Conservation (phyloP, 2,113 vertebrate genomes). For the Otus sunia region DNA sequence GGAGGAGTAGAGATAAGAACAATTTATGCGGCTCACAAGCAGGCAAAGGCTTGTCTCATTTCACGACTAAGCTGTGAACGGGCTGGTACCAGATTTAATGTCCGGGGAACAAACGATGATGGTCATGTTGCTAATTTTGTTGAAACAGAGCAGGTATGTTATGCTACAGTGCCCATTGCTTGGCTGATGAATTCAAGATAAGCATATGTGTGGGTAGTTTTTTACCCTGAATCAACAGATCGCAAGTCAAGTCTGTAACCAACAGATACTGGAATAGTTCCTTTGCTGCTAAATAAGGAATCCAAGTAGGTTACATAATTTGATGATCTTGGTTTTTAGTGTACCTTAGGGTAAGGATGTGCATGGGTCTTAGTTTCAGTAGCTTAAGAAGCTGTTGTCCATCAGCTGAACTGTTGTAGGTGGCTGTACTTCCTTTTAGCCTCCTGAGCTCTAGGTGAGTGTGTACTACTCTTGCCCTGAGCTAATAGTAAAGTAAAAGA, state of each 20-base stretch:
- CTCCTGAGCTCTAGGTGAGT: neutral
- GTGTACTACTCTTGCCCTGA: neutral
- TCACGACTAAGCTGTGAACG: conserved; percentile 95
- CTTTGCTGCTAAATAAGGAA: conserved; percentile 14
- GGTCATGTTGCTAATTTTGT: conserved; percentile 98
- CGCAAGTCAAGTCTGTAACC: neutral
- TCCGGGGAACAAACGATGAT: conserved; percentile 95
- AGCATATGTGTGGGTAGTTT: neutral
- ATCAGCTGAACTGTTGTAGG: neutral
- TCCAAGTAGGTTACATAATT: conserved; percentile 42
- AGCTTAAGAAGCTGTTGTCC: conserved; percentile 12
- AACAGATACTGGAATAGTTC: neutral
- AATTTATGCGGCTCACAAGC: conserved; percentile 96
- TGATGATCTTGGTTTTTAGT: conserved; percentile 4
- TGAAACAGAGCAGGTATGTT: conserved; percentile 93
- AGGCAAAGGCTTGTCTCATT: conserved; percentile 97
- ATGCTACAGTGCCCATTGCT: neutral
- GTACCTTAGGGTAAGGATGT: neutral
- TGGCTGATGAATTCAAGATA: neutral
- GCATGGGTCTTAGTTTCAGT: neutral
- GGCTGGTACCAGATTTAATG: conserved; percentile 95
- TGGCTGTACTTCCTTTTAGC: neutral
- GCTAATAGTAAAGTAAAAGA: neutral
- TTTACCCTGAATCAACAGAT: neutral
- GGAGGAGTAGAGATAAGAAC: conserved; percentile 96